phyloP scores from a whole-genome alignment of 2,113 vertebrate genomes.

The Microcebus lehilahytsara region DNA sequence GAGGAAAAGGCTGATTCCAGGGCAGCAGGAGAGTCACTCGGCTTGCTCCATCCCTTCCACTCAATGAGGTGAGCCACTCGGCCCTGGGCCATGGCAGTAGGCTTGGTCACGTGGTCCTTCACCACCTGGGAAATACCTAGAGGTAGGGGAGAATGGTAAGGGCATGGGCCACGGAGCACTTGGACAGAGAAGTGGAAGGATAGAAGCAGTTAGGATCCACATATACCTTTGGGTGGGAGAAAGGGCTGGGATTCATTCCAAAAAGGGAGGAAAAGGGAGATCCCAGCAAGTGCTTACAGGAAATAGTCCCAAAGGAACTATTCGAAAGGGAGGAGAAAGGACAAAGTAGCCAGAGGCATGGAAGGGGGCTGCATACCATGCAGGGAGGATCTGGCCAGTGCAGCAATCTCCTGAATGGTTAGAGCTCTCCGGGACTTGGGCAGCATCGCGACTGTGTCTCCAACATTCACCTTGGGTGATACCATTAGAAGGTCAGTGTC shows the following conservation, averaged over 20 bases:
- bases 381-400: conserved; percentile 96
- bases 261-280: not conserved
- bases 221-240: not conserved
- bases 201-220: not conserved
- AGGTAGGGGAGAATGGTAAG: not conserved
- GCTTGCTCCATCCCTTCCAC: conserved; percentile 99
- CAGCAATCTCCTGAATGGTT: conserved; percentile 98
- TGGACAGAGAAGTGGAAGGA: not conserved
- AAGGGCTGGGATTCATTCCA: not conserved
- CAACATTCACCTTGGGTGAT: conserved; percentile 95
- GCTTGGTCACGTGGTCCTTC: conserved; percentile 99
- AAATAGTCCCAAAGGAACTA: not conserved
- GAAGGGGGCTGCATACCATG: conserved; percentile 85
- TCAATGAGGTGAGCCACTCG: conserved; percentile 97
- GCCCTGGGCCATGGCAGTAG: conserved; percentile 98
- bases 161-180: not conserved
- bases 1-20: conserved; percentile 95
- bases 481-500: conserved; percentile 34
- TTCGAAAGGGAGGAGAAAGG: not conserved
- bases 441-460: conserved; percentile 96
- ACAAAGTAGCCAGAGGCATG: not conserved
- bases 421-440: conserved; percentile 98
- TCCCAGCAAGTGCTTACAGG: not conserved
- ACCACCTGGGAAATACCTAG: conserved; percentile 98
- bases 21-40: conserved; percentile 89